Evolutionary conservation across 2,113 vertebrate genomes (phyloP).

Genomic region (Boulengeromyrus knoepffleri): DNA sequence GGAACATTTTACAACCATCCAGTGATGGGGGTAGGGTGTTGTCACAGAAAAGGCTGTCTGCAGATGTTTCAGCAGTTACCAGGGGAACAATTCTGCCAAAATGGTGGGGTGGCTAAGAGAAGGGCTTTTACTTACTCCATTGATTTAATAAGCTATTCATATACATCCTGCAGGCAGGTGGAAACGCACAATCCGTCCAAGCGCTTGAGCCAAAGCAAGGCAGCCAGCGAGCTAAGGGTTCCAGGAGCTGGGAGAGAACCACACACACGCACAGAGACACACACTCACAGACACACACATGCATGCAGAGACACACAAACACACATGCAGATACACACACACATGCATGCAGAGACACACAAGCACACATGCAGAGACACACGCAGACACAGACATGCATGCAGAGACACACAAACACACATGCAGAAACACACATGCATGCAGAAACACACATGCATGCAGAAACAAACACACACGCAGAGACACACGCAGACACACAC

Average conservation of each 20-base stretch:
- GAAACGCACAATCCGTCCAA: constrained; percentile 27
- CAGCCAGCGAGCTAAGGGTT: constrained; percentile 14
- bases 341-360: neutral
- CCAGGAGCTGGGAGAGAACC: constrained; percentile 48
- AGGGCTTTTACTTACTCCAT: constrained; percentile 59
- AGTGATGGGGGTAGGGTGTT: neutral
- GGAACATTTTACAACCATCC: neutral
- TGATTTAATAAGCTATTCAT: constrained; percentile 65
- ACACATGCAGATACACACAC: constrained; percentile 15
- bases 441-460: constrained; percentile 22
- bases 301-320: neutral
- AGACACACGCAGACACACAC: constrained; percentile 4
- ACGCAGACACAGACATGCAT: neutral
- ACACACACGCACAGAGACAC: constrained; percentile 17
- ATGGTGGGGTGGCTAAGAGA: neutral
- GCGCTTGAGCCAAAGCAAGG: constrained; percentile 36
- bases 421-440: neutral
- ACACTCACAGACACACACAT: constrained; percentile 23
- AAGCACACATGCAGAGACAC: constrained; percentile 24
- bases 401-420: constrained; percentile 13
- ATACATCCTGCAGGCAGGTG: constrained; percentile 54
- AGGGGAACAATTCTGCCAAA: neutral
- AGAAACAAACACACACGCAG: neutral
- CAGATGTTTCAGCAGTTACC: neutral
- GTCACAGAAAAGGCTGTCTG: too few species aligned